phyloP scores from a whole-genome alignment of 2,797 vertebrate species.

The Scleropages formosus region DNA sequence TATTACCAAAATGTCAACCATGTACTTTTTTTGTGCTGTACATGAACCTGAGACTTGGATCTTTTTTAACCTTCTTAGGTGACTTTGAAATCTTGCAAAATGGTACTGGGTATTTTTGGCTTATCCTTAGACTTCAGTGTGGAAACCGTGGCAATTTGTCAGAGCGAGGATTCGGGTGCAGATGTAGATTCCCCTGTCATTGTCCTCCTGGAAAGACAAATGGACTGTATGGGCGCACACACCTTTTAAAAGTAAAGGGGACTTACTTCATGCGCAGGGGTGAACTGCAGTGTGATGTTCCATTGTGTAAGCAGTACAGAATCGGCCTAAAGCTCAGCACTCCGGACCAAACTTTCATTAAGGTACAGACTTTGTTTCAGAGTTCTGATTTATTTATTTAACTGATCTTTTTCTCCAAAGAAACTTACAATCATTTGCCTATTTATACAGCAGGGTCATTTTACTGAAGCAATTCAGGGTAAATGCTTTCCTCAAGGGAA shows the following conservation, averaged over 20 bases:
- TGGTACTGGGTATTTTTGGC: too few relatives aligned
- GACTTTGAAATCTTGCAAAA: too few relatives aligned
- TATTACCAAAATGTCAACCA: too few relatives aligned
- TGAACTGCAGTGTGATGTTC: background rate
- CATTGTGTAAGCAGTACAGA: background rate
- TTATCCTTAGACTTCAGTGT: background rate
- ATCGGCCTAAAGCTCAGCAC: background rate
- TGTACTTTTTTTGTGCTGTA: too few relatives aligned
- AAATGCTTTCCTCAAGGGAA: too few relatives aligned
- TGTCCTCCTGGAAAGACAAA: background rate
- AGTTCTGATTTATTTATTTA: too few relatives aligned
- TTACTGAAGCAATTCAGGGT: too few relatives aligned
- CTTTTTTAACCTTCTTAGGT: too few relatives aligned
- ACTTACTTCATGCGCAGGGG: background rate
- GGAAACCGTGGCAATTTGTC: background rate
- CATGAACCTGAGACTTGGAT: too few relatives aligned
- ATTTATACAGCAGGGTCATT: too few relatives aligned
- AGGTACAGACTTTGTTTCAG: background rate
- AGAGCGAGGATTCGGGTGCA: background rate
- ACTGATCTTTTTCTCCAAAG: too few relatives aligned
- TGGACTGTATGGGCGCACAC: background rate
- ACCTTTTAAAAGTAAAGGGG: background rate
- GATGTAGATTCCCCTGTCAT: background rate
- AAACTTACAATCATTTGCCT: too few relatives aligned
- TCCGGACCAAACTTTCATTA: background rate